Percentiles rank a stretch among this genome's conserved stretches.
phyloP scores from a whole-genome alignment of 2,113 vertebrate genomes.

The Diadophis punctatus region DNA sequence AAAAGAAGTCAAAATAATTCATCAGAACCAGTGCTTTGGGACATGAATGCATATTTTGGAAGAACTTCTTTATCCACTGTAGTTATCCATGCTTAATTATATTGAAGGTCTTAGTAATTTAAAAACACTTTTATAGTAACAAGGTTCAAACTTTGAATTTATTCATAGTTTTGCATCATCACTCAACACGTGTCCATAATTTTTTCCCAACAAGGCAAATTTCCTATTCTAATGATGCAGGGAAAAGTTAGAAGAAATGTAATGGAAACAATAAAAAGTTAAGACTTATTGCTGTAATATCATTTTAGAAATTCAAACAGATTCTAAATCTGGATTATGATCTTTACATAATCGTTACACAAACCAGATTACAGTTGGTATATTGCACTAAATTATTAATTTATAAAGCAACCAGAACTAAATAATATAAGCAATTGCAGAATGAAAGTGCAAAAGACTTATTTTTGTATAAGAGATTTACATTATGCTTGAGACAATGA shows the following conservation, averaged over 20 bases:
- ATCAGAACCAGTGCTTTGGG: background rate
- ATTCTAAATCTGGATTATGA: background rate
- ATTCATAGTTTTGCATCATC: background rate
- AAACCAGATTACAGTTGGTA: background rate
- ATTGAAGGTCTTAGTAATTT: background rate
- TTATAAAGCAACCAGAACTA: background rate
- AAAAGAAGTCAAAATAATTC: slow-evolving; percentile 19
- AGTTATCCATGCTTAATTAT: slow-evolving; percentile 27
- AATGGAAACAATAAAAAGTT: background rate
- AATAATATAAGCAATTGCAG: background rate
- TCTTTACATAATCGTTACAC: background rate
- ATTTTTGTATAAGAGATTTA: background rate
- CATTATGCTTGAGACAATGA: background rate
- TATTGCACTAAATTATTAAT: background rate
- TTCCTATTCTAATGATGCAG: background rate
- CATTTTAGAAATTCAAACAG: background rate
- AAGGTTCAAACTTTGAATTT: background rate
- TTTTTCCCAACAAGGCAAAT: background rate
- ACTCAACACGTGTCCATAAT: background rate
- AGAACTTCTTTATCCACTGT: background rate
- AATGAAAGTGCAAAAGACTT: too few relatives aligned
- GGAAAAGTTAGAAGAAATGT: background rate
- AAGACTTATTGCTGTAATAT: background rate
- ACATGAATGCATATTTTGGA: slow-evolving; percentile 3
- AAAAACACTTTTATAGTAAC: slow-evolving; percentile 21